Evolutionary conservation across 1,140 invertebrate genomes (phyloP), one percentile per base, ranked within the genome.

Genomic region (Cecropterus lyciades): DNA sequence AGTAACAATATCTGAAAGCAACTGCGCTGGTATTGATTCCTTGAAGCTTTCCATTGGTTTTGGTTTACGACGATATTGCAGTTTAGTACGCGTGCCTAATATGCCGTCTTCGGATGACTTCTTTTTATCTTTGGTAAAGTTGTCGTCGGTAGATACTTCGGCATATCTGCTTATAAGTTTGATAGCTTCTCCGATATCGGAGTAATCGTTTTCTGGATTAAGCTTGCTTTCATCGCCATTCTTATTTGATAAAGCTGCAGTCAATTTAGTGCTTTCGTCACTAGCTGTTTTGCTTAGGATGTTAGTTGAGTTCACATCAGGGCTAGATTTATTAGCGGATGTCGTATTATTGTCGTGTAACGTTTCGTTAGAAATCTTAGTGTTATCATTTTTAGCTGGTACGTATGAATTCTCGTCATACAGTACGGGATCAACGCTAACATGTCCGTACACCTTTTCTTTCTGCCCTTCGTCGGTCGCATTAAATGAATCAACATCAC

Each of bases 151-250:
- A 10, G 87, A 89, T 13, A 92, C 89, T 77, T 91, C 88, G 24
- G 89, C 89, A 62, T 89, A 92, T 66, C 89, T 79, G 65, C 89
- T 92, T 67, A 92, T 92, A 6, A 92, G 68, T 76, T 92, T 92
- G 17, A 92, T 91, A 55, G 89, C 88, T 77, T 91, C 89, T 49
- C 87, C 89, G n/a, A 92, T 92, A 57, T 91, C 88, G n/a, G 87
- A 85, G 63, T 90, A 92, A 70, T 92, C 89, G 51, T 83, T 88
- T 81, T 92, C 89, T 9, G 89, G 89, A 16, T 79, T 90, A 13
- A 92, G 78, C 77, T 92, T 89, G 46, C 69, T 75, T 67, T 79
- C 71, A 48, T 86, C 85, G 40, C 63, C 52, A 64, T 80, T 74
- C 60, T 84, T 80, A 17, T 43, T 82, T 46, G 79, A 64, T 40